phyloP scores from a whole-genome alignment of 2,888 invertebrate species.

The Cheilosia scutellata region DNA sequence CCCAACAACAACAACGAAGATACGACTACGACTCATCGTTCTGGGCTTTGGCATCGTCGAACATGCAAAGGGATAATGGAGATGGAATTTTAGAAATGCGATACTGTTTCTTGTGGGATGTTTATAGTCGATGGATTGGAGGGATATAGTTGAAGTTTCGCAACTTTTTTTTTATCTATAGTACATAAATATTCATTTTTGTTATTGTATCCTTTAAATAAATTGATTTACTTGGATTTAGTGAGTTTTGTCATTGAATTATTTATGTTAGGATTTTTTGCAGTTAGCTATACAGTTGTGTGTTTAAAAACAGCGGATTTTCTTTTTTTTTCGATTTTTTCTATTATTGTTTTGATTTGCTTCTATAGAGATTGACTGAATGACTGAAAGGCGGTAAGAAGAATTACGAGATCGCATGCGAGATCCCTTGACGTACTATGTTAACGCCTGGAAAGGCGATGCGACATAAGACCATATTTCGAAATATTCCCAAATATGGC shows the following conservation, averaged over 20 bases:
- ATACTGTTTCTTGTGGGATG: conserved; percentile 56
- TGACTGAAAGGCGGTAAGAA: too few species aligned
- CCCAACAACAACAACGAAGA: not conserved
- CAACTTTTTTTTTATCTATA: conserved; percentile 1
- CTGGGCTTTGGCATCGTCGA: conserved; percentile 33
- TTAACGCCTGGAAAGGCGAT: too few species aligned
- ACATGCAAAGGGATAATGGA: conserved; percentile 65
- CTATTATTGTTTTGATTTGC: too few species aligned
- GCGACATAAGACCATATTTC: too few species aligned
- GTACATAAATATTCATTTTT: conserved; percentile 50
- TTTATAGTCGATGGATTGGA: conserved; percentile 1
- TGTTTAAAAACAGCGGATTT: too few species aligned
- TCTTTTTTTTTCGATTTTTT: too few species aligned
- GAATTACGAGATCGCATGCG: too few species aligned
- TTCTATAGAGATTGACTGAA: too few species aligned
- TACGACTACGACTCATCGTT: conserved; percentile 18
- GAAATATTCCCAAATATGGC: too few species aligned
- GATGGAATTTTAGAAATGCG: conserved; percentile 70
- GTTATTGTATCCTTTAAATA: conserved; percentile 32
- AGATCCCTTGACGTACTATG: too few species aligned
- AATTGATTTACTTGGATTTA: conserved; percentile 8
- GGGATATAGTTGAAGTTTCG: not conserved
- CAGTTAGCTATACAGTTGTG: not conserved
- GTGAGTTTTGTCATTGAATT: conserved; percentile 12
- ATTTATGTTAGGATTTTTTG: conserved; percentile 5